Conservation (phyloP, 1,140 invertebrate species). For the Ceratina calcarata region DNA sequence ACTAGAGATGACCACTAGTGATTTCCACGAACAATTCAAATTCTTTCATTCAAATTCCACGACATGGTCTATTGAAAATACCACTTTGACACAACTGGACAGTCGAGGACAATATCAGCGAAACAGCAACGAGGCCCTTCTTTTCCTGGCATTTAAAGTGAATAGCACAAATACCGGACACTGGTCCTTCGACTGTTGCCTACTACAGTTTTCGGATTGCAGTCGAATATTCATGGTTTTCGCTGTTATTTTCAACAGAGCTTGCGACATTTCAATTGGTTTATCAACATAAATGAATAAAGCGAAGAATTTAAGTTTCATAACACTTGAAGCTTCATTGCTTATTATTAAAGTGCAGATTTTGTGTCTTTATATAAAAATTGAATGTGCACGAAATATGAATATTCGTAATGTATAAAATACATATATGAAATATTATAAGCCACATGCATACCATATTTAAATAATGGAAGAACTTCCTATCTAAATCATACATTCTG, state of each 20-base stretch:
- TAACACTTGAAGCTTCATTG: too few relatives aligned
- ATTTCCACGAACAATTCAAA: slow-evolving; percentile 71
- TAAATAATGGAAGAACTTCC: too few relatives aligned
- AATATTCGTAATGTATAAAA: too few relatives aligned
- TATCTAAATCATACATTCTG: too few relatives aligned
- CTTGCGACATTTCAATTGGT: not conserved
- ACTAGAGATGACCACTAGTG: slow-evolving; percentile 22
- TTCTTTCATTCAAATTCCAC: slow-evolving; percentile 71
- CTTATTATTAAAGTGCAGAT: too few relatives aligned
- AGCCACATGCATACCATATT: too few relatives aligned
- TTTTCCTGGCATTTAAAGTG: slow-evolving; percentile 49
- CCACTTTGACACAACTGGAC: slow-evolving; percentile 73
- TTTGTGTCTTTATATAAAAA: too few relatives aligned
- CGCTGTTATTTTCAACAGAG: not conserved
- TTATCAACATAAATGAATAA: too few relatives aligned
- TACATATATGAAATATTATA: too few relatives aligned
- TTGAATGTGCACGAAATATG: too few relatives aligned
- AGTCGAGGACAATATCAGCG: slow-evolving; percentile 39
- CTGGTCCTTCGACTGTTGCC: not conserved
- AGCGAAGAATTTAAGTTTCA: too few relatives aligned
- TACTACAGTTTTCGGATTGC: slow-evolving; percentile 20
- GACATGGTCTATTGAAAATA: slow-evolving; percentile 76
- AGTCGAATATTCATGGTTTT: not conserved
- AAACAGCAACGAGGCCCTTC: slow-evolving; percentile 3
- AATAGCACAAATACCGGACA: slow-evolving; percentile 50